A percentile compares a stretch with the other conserved stretches of the same genome.
Conservation (phyloP, 2,888 invertebrate species). For the Limenitis camilla region DNA sequence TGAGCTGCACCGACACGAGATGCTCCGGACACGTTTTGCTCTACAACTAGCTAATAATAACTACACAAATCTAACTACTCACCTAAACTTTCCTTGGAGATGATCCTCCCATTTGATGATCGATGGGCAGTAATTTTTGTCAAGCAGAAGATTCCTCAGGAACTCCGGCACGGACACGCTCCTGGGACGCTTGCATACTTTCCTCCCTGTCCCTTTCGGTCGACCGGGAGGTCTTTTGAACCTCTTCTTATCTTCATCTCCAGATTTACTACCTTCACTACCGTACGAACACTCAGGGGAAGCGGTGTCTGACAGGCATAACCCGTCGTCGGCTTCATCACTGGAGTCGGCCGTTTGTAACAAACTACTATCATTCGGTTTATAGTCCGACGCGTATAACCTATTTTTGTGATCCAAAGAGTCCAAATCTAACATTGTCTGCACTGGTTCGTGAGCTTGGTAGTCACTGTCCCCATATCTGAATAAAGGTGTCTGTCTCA, state of each 20-base stretch:
- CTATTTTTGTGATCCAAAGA: slow-evolving; percentile 50
- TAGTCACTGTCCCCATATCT: slow-evolving; percentile 56
- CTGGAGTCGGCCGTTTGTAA: slow-evolving; percentile 52
- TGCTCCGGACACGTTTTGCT: slow-evolving; percentile 36
- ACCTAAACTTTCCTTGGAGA: slow-evolving; percentile 85
- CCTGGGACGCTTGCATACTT: slow-evolving; percentile 58
- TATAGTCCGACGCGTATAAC: slow-evolving; percentile 50
- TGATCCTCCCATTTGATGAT: slow-evolving; percentile 93
- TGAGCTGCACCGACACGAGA: slow-evolving; percentile 37
- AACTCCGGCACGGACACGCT: slow-evolving; percentile 86
- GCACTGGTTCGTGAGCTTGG: slow-evolving; percentile 43
- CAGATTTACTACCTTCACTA: slow-evolving; percentile 62
- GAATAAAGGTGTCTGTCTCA: slow-evolving; percentile 47
- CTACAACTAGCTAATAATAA: neutral
- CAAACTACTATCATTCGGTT: slow-evolving; percentile 46
- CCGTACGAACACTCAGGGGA: slow-evolving; percentile 59
- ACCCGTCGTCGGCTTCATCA: slow-evolving; percentile 58
- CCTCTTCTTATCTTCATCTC: slow-evolving; percentile 64
- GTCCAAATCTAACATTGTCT: slow-evolving; percentile 58
- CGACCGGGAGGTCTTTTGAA: slow-evolving; percentile 73
- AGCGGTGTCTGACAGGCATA: slow-evolving; percentile 53
- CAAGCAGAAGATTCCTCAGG: slow-evolving; percentile 84
- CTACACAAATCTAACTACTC: slow-evolving; percentile 30
- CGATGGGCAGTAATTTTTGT: slow-evolving; percentile 84
- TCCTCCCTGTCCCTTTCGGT: slow-evolving; percentile 68